Evolutionary conservation across 2,113 vertebrate species (phyloP).

Genomic region (Setophaga coronata): DNA sequence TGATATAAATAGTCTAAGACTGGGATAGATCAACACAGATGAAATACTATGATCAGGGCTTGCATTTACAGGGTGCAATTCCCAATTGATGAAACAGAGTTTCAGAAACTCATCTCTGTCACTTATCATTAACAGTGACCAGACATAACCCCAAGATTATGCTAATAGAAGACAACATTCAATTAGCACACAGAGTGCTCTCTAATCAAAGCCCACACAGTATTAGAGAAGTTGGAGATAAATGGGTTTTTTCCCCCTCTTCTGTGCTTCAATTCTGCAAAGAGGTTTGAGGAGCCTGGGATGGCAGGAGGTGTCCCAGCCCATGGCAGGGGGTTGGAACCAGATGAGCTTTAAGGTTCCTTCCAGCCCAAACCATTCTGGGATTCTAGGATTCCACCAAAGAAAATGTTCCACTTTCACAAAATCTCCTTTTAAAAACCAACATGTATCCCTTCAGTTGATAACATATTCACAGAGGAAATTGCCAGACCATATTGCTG

Average conservation of each 20-base stretch:
- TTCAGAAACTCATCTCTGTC: not conserved
- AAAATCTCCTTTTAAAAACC: not conserved
- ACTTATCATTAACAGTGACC: conserved; percentile 47
- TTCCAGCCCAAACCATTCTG: not conserved
- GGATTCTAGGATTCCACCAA: not conserved
- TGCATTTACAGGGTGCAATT: conserved; percentile 22
- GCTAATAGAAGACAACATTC: conserved; percentile 38
- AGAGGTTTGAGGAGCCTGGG: not conserved
- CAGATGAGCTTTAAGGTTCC: not conserved
- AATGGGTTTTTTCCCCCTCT: accelerated
- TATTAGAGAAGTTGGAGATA: not conserved
- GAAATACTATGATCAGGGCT: not conserved
- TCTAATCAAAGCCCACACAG: conserved; percentile 2
- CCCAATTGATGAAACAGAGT: not conserved
- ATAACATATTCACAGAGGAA: accelerated
- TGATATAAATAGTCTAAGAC: not conserved
- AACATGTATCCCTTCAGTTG: not conserved
- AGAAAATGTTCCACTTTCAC: not conserved
- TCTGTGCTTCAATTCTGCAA: not conserved
- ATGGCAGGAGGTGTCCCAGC: not conserved
- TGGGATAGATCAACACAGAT: conserved; percentile 24
- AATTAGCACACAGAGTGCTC: conserved; percentile 9
- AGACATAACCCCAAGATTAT: conserved; percentile 34
- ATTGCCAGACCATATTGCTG: accelerated
- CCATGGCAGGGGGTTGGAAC: accelerated